Evolutionary conservation across 2,888 invertebrate species (phyloP).

Genomic region (Leuctra nigra): DNA sequence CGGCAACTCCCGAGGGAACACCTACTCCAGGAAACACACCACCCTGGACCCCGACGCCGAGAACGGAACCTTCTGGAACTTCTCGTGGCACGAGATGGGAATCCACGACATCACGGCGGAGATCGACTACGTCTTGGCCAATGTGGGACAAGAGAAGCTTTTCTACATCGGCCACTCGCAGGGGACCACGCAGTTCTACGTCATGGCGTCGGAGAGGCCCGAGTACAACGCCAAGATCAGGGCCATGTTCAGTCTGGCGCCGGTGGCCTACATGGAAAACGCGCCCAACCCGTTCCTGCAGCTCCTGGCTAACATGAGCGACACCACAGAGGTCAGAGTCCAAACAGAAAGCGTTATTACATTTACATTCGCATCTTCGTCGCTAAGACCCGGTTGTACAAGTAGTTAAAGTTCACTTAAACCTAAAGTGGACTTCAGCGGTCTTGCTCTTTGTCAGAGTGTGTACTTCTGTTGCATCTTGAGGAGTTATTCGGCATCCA

Average conservation of each 20-base stretch:
- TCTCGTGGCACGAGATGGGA: constrained; percentile 81
- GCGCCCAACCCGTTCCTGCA: constrained; percentile 7
- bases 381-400: too few species aligned
- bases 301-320: not conserved
- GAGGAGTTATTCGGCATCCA: not conserved
- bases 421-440: too few species aligned
- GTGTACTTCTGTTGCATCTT: too few species aligned
- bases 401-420: too few species aligned
- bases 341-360: not conserved
- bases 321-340: not conserved
- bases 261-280: constrained; percentile 26
- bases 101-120: constrained; percentile 70
- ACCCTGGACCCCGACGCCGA: constrained; percentile 38
- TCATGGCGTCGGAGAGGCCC: constrained; percentile 28
- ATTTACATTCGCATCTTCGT: too few species aligned
- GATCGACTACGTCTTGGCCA: constrained; percentile 60
- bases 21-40: constrained; percentile 54
- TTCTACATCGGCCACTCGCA: constrained; percentile 78
- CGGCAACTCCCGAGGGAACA: constrained; percentile 71
- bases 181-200: constrained; percentile 29
- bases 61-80: constrained; percentile 54
- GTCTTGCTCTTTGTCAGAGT: too few species aligned
- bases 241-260: constrained; percentile 28
- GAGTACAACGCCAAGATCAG: constrained; percentile 30
- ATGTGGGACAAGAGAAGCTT: constrained; percentile 52